These are phyloP conservation scores for Xylophagus ater DNA, from an alignment of 2,888 invertebrate species.

Conservation along the genomic window DNA sequence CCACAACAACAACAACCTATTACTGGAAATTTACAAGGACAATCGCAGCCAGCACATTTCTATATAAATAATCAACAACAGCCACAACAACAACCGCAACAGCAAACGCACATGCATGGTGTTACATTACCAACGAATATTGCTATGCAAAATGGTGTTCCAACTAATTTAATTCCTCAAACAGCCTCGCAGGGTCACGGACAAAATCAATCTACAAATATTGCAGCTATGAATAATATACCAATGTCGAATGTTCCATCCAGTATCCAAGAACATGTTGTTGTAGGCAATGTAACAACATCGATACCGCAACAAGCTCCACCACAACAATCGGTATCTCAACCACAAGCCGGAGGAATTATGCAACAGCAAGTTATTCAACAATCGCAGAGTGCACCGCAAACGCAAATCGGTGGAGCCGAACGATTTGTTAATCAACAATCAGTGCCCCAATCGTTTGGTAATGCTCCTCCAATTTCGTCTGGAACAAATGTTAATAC, in stretches of 20 bases:
- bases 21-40: constrained; percentile 29
- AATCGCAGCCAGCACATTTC: constrained; percentile 21
- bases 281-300: too few species aligned
- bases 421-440: too few species aligned
- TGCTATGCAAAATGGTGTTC: constrained; percentile 25
- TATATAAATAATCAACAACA: constrained; percentile 16
- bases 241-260: constrained; percentile 1
- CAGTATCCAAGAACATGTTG: too few species aligned
- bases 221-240: not conserved
- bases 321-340: too few species aligned
- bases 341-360: too few species aligned
- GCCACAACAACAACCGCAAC: constrained; percentile 17
- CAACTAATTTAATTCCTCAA: constrained; percentile 12
- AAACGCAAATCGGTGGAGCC: too few species aligned
- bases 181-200: constrained; percentile 23
- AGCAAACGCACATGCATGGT: constrained; percentile 24
- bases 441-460: constrained; percentile 2
- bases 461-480: too few species aligned
- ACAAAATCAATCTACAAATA: constrained; percentile 11
- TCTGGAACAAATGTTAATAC: too few species aligned
- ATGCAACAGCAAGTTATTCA: not conserved
- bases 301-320: not conserved
- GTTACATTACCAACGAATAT: constrained; percentile 27
- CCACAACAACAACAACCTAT: constrained; percentile 37
- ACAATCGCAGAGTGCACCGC: constrained; percentile 3